Base-by-base conservation (phyloP, 35 echinoderm and acorn worm genomes). In the Stichopus chloronotus region DNA sequence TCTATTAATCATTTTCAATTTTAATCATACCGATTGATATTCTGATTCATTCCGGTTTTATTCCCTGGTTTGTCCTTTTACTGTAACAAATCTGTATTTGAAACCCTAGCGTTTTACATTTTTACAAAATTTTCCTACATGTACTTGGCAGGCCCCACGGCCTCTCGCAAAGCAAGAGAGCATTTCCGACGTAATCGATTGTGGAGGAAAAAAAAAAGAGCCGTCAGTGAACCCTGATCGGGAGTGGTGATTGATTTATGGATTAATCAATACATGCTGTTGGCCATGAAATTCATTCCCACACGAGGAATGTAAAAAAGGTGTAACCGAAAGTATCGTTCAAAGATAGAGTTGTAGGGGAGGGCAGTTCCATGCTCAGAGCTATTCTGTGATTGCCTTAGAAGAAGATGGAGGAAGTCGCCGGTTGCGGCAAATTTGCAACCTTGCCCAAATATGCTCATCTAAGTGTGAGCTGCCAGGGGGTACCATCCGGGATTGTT, bases 181-280 rank as follows among this genome's bases (percentile, higher is more conserved):
- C 76, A 91, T 91, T 91, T 56, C 90, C 76, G n/a, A 11, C 90
- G 20, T 58, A 53, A 91, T 91, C 76, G 90, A 91, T 91, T 55
- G 90, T 23, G 20, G 59, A 89, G 21, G 77, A 79, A 25, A 52
- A 79, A 22, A 22, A 90, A 90, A 53, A 54, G n/a, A 71, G 52
- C 90, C 55, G 76, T 59, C 52, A 58, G 59, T 89, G 76, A 91
- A 79, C 76, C 90, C 69, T 72, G 76, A 91, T 79, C 90, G 54
- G 90, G 52, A 57, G 76, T 23, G 58, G 55, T 91, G 90, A 91
- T 91, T 91, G 90, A 91, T 91, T 91, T 91, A 91, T 91, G 53
- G 90, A 91, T 91, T 91, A 91, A 91, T 91, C 90, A 91, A 91
- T 91, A 79, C 53, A 55, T 91, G 90, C 90, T 79, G 52, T 77